These are phyloP conservation scores for Penaeus vannamei DNA, from an alignment of 1,140 invertebrate genomes.

Conservation along the genomic window DNA sequence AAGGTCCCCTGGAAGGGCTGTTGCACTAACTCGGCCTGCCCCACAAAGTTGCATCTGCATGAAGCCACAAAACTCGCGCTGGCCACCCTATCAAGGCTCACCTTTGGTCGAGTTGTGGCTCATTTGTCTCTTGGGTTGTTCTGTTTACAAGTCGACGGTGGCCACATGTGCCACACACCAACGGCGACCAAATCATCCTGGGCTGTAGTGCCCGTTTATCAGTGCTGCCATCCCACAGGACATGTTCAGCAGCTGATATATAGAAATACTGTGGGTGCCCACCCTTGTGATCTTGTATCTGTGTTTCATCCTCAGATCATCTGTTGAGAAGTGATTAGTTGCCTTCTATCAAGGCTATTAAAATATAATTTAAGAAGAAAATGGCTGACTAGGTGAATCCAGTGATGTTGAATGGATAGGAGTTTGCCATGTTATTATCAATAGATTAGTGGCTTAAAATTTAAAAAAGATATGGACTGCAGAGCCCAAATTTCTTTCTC, in stretches of 20 bases:
- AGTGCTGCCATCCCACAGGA: slow-evolving; percentile 56
- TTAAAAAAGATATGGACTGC: slow-evolving; percentile 44
- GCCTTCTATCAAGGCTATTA: slow-evolving; percentile 53
- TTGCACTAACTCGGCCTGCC: slow-evolving; percentile 33
- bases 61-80: slow-evolving; percentile 55
- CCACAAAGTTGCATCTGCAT: slow-evolving; percentile 47
- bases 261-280: slow-evolving; percentile 51
- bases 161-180: slow-evolving; percentile 40
- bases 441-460: slow-evolving; percentile 62
- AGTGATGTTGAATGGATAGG: slow-evolving; percentile 52
- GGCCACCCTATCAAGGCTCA: slow-evolving; percentile 45
- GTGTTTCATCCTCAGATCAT: slow-evolving; percentile 58
- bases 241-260: slow-evolving; percentile 45
- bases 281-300: slow-evolving; percentile 60
- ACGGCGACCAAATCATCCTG: slow-evolving; percentile 7
- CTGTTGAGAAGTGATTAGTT: slow-evolving; percentile 53
- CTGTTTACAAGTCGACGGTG: slow-evolving; percentile 53
- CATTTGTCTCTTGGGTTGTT: slow-evolving; percentile 40
- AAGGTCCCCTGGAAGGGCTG: slow-evolving; percentile 26
- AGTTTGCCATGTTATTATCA: slow-evolving; percentile 63
- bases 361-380: slow-evolving; percentile 52
- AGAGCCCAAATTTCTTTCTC: slow-evolving; percentile 55
- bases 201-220: slow-evolving; percentile 31
- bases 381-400: slow-evolving; percentile 48
- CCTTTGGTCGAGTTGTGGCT: slow-evolving; percentile 29